These are phyloP conservation scores for Aurelia aurita complex sp. Pacific DNA, from an alignment of 30 jellyfish, hydroid and myxozoan species.

Conservation along the genomic window DNA sequence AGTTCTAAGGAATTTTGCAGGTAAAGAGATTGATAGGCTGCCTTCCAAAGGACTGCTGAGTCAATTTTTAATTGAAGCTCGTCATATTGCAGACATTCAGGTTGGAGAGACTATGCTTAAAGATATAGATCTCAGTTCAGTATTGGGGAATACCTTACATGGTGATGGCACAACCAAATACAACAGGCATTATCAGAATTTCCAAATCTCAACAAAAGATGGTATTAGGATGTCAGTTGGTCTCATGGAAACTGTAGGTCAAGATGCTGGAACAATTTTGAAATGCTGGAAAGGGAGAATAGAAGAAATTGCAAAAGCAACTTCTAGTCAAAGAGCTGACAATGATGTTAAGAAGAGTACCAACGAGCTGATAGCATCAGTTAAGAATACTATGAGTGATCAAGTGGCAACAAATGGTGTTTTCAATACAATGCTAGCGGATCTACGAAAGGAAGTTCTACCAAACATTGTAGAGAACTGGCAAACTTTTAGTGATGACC, in stretches of 20 bases:
- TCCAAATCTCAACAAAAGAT: slow-evolving; percentile 22
- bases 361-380: slow-evolving; percentile 6
- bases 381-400: slow-evolving; percentile 29
- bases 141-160: no score
- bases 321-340: slow-evolving; percentile 17
- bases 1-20: slow-evolving; percentile 6
- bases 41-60: slow-evolving; percentile 35
- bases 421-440: slow-evolving; percentile 1
- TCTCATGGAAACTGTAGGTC: slow-evolving; percentile 25
- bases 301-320: slow-evolving; percentile 25
- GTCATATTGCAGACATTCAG: no score
- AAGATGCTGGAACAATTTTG: slow-evolving; percentile 52
- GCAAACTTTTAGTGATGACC: no score
- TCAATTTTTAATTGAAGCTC: no score
- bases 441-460: slow-evolving; percentile 12
- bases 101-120: no score
- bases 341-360: not conserved
- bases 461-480: slow-evolving; percentile 22
- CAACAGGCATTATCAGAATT: slow-evolving; percentile 49
- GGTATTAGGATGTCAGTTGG: slow-evolving; percentile 25
- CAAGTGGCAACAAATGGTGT: slow-evolving; percentile 28
- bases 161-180: no score
- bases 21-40: slow-evolving; percentile 21
- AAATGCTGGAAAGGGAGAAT: slow-evolving; percentile 30
- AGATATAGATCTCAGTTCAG: no score